These are phyloP conservation scores for Antrozous pallidus DNA, from an alignment of 2,797 vertebrate species.

Conservation along the genomic window DNA sequence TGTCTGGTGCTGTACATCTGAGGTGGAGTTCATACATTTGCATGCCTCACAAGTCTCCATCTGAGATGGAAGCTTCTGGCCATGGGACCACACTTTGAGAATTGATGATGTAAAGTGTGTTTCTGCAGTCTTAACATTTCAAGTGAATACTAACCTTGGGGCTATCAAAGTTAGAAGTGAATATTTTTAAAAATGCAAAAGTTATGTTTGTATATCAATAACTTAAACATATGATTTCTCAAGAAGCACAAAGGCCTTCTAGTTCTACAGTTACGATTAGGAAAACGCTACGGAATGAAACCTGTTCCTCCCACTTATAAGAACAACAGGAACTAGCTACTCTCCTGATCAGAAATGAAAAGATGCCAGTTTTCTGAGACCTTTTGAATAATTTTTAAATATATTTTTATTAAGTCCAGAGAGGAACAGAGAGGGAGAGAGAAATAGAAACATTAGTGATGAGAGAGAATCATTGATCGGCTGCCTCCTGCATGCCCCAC, in stretches of 20 bases:
- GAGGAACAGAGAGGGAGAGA: no score
- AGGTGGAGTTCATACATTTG: neutral
- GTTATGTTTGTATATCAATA: neutral
- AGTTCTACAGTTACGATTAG: neutral
- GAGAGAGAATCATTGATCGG: no score
- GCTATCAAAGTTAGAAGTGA: neutral
- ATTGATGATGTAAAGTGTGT: neutral
- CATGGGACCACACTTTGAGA: neutral
- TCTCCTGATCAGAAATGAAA: neutral
- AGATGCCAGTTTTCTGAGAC: neutral
- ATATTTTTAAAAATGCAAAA: neutral
- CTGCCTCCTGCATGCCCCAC: no score
- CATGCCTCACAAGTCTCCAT: neutral
- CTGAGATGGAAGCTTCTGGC: neutral
- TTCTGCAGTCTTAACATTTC: neutral
- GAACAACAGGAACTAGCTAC: neutral
- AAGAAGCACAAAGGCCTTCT: neutral
- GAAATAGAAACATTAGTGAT: no score
- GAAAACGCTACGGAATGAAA: neutral
- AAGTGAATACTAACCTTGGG: neutral
- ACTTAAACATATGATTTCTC: constrained; percentile 32
- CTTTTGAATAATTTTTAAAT: neutral
- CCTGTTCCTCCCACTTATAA: neutral
- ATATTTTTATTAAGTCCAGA: no score
- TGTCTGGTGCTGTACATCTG: neutral